Evolutionary conservation across 2,888 invertebrate species (phyloP).

Genomic region (Therioaphis trifolii): DNA sequence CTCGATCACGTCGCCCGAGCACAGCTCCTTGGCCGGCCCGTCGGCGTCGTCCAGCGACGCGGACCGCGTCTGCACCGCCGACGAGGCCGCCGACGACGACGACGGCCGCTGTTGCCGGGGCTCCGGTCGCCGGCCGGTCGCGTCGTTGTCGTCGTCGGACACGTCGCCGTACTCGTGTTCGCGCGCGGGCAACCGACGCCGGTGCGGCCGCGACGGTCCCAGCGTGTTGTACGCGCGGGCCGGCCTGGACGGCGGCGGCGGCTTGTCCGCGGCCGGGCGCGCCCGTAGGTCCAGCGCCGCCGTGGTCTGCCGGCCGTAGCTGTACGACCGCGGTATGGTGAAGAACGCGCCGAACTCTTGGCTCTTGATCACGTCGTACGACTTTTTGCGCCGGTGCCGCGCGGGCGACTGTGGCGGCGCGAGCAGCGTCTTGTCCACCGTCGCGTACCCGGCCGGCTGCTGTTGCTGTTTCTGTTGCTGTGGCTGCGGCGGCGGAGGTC

Average conservation of each 20-base stretch:
- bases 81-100: slow-evolving; percentile 60
- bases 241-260: slow-evolving; percentile 73
- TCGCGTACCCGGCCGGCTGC: slow-evolving; percentile 77
- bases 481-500: slow-evolving; percentile 29
- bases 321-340: slow-evolving; percentile 65
- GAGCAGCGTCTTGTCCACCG: slow-evolving; percentile 76
- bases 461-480: too few species aligned
- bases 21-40: slow-evolving; percentile 72
- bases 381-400: slow-evolving; percentile 73
- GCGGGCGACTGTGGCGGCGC: slow-evolving; percentile 74
- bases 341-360: slow-evolving; percentile 66
- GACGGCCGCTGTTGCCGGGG: slow-evolving; percentile 52
- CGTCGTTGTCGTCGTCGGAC: slow-evolving; percentile 70
- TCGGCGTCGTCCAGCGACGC: slow-evolving; percentile 48
- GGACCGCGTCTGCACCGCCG: slow-evolving; percentile 27
- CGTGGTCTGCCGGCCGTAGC: background rate
- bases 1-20: slow-evolving; percentile 80
- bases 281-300: background rate
- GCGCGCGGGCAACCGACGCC: slow-evolving; percentile 70
- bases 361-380: slow-evolving; percentile 65
- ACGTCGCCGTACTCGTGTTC: slow-evolving; percentile 66
- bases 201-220: slow-evolving; percentile 74
- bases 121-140: slow-evolving; percentile 66
- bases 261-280: background rate
- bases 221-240: slow-evolving; percentile 74